A percentile compares a stretch with the other conserved stretches of the same genome.
phyloP scores from a whole-genome alignment of 2,113 vertebrate genomes.

The Zosterops lateralis region DNA sequence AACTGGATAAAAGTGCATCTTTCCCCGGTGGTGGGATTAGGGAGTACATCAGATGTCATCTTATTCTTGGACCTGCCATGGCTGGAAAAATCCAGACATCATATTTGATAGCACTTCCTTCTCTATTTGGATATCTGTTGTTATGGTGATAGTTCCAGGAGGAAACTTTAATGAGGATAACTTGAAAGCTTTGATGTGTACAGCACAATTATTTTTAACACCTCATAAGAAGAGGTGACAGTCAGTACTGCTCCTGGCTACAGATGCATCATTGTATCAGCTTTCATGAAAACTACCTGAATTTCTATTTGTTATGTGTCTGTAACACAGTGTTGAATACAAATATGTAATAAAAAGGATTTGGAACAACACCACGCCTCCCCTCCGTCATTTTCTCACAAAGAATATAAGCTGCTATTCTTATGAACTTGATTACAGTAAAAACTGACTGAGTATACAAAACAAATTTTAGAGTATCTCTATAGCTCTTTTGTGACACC shows the following conservation, averaged over 20 bases:
- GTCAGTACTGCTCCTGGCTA: background rate
- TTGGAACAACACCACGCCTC: background rate
- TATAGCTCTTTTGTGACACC: background rate
- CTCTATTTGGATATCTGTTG: background rate
- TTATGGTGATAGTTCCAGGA: constrained; percentile 34
- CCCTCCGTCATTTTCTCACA: background rate
- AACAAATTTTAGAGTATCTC: background rate
- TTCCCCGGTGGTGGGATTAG: background rate
- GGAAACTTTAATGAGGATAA: background rate
- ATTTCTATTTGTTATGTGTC: background rate
- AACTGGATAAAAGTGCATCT: background rate
- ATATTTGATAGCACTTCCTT: background rate
- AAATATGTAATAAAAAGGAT: background rate
- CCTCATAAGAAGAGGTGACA: background rate
- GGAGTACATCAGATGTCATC: background rate
- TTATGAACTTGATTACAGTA: background rate
- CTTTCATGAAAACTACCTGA: background rate
- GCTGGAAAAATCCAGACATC: background rate
- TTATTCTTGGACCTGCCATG: background rate
- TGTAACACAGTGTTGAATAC: background rate
- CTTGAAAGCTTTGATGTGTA: constrained; percentile 38
- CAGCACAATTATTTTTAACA: constrained; percentile 29
- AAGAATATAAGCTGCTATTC: background rate
- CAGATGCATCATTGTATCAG: background rate
- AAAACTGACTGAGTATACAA: background rate